phyloP scores from a whole-genome alignment of 2,113 vertebrate genomes.

The Chaetura pelagica region DNA sequence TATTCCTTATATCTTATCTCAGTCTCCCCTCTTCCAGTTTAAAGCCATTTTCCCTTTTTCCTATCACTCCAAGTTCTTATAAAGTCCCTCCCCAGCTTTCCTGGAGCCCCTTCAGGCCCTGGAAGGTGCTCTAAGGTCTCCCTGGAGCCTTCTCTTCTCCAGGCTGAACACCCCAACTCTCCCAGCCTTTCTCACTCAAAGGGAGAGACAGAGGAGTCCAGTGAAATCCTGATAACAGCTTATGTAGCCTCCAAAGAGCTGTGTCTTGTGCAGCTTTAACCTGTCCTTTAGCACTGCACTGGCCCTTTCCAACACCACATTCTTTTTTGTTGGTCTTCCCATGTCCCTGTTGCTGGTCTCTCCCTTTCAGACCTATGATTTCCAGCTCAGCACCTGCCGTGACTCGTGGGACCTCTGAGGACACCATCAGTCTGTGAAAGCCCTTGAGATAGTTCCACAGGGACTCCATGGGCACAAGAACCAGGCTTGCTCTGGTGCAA shows the following conservation, averaged over 20 bases:
- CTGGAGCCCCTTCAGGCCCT: too few relatives aligned
- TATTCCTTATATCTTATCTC: too few relatives aligned
- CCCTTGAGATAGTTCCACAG: neutral
- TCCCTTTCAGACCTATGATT: neutral
- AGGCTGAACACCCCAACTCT: too few relatives aligned
- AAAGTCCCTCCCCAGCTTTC: too few relatives aligned
- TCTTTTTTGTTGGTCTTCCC: neutral
- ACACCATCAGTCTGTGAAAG: neutral
- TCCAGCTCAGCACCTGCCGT: neutral
- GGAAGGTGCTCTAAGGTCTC: too few relatives aligned
- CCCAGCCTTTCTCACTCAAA: too few relatives aligned
- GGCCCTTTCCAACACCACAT: neutral
- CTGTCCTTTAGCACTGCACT: neutral
- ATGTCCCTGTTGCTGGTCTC: neutral
- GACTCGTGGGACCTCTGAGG: too few relatives aligned
- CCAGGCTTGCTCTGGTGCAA: neutral
- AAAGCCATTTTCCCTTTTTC: too few relatives aligned
- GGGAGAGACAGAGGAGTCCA: neutral
- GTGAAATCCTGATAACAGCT: neutral
- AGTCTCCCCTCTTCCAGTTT: too few relatives aligned
- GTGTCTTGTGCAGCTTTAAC: neutral
- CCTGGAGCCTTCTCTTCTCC: too few relatives aligned
- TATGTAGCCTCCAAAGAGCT: neutral
- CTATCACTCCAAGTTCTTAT: too few relatives aligned
- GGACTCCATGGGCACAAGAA: rapidly evolving